Base-by-base conservation (phyloP, 2,113 vertebrate species). In the Agapornis roseicollis region DNA sequence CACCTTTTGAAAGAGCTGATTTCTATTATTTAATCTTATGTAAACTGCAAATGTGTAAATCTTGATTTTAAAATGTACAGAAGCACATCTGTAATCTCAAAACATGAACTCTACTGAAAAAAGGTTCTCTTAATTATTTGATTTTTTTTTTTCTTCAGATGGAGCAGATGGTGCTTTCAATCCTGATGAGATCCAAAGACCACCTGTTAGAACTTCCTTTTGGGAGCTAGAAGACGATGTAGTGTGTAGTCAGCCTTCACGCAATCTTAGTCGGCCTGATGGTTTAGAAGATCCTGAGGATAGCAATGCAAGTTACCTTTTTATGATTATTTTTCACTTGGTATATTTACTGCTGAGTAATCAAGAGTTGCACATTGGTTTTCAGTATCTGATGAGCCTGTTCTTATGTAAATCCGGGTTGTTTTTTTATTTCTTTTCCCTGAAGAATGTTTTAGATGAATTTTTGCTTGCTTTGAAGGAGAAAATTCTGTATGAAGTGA, bases 181-280 rank as follows among this genome's bases (percentile, higher is more conserved):
- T 73, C 98, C 98, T 96, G 99, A 99, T 96, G 99, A 99, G 97
- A 98, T 99, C 91, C 99, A 99, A 64, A 98, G 99, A 88, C 99
- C 99, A 89, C 99, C 99, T 42, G 97, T 98, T 73, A 98, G 99
- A 91, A 98, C 98, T 15, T 98, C 98, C 47, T 98, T 99, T 49
- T 99, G 99, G 99, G 97, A 97, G 60, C 85, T 98, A 1, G 99
- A 99, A 95, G 99, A 99, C 80, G 99, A 98, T 17, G 99, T 99
- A 17, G 99, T 99, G 89, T 99, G 99, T 87, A 99, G 99, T 95
- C 99, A 99, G 91, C 99, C 99, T 63, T 98, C 99, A 69, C 98
- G 99, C 89, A 99, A 99, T 91, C 98, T 98, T 68, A 99, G 98
- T 94, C 98, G 98, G 17, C 99, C 99, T 29, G 99, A 99, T 55